Percentiles rank a stretch among this genome's conserved stretches.
Evolutionary conservation across 53 echinoderm and acorn worm genomes (phyloP).

Genomic region (Patiria pectinifera): DNA sequence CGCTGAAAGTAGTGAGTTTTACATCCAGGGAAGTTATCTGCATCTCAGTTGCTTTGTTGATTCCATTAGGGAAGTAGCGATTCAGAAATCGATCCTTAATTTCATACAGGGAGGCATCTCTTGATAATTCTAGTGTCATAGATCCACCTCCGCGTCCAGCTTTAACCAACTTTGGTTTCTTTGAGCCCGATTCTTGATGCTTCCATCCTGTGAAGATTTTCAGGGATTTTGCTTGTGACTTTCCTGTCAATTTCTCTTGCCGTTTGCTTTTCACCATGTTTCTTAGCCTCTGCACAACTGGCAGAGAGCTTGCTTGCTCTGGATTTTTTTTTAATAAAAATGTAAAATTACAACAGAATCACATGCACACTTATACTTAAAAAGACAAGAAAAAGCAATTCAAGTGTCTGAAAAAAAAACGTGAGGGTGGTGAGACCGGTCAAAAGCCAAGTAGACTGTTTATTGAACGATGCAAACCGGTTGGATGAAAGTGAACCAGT

Average conservation of each 20-base stretch:
- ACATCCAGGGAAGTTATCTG: conserved; percentile 14
- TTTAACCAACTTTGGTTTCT: conserved; percentile 25
- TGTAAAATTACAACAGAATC: too few relatives aligned
- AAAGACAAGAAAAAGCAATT: too few relatives aligned
- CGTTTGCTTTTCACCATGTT: too few relatives aligned
- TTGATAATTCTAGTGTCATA: conserved; percentile 20
- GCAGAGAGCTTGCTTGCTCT: conserved; percentile 38
- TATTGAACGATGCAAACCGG: too few relatives aligned
- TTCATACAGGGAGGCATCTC: conserved; percentile 22
- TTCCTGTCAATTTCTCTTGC: too few relatives aligned
- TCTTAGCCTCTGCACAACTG: too few relatives aligned
- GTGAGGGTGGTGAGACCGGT: too few relatives aligned
- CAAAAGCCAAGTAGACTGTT: too few relatives aligned
- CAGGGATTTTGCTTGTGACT: conserved; percentile 13
- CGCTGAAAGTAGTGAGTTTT: conserved; percentile 40
- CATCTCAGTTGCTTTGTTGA: conserved; percentile 43
- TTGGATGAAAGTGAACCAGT: too few relatives aligned
- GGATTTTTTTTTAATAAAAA: conserved; percentile 20
- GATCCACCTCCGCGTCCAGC: conserved; percentile 24
- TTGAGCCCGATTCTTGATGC: conserved; percentile 12
- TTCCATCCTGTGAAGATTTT: conserved; percentile 41
- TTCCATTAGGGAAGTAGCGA: conserved; percentile 28
- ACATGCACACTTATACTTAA: too few relatives aligned
- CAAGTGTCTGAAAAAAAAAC: too few relatives aligned
- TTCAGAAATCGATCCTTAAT: conserved; percentile 32